Base-by-base conservation (phyloP, 2,113 vertebrate genomes). In the Egretta garzetta region DNA sequence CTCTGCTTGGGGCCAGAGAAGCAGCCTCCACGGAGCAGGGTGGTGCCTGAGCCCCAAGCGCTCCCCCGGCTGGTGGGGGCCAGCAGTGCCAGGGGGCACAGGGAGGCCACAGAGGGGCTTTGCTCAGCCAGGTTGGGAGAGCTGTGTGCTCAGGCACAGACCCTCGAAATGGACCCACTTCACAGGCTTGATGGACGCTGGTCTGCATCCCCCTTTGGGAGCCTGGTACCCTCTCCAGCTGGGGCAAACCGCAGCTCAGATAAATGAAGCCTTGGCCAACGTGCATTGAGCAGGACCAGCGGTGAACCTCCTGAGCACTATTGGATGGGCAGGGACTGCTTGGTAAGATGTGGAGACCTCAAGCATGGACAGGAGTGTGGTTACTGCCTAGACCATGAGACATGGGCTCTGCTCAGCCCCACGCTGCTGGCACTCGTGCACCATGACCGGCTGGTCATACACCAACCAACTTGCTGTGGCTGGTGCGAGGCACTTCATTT, bases 381-480 rank as follows among this genome's bases (percentile, higher is more conserved):
- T 45, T 35, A 12, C 30, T 68, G 56, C 21, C 53, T 52, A 56
- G 20, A 52, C 26, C 0, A 0, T 59, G 60, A 55, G 49, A 85
- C 7, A 5, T 35, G 32, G 53, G 13, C 8, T 77, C 26, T 2
- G 0, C 47, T 56, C 50, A 81, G n/a, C 28, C 39, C 37, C 43
- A 32, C 0, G 0, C 68, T 10, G 2, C 73, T 77, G 41, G 30
- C 28, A 28, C n/a, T 70, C 45, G 14, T 24, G 37, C 20, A 32
- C 32, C 4, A 2, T 62, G 41, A 74, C 20, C 2, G 1, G 3
- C 23, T 2, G 1, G n/a, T 26, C 1, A 1, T 0, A 1, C 27
- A 27, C 43, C 9, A 8, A 56, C 26, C 50, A 88, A 4, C 41
- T 67, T 35, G 17, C 28, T 74, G 50, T 50, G 88, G 50, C 30